Evolutionary conservation across 2,888 invertebrate genomes (phyloP).

Genomic region (Ditula angustiorana): DNA sequence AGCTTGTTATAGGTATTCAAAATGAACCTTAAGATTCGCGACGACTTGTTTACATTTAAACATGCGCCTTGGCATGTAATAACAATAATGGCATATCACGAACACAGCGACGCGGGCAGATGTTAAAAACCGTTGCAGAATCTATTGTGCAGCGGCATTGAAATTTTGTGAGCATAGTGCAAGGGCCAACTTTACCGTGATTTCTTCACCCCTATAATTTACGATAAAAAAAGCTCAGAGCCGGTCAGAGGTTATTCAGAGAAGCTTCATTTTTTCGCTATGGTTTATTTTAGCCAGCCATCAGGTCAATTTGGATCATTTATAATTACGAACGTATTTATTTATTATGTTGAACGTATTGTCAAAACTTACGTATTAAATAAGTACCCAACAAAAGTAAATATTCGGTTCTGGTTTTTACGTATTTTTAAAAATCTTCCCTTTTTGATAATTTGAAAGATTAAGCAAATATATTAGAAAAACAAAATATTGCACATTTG

Average conservation of each 20-base stretch:
- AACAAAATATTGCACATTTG: no score
- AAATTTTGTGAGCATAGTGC: constrained; percentile 49
- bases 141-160: constrained; percentile 65
- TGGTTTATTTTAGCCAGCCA: background rate
- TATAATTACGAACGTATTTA: no score
- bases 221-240: constrained; percentile 40
- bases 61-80: constrained; percentile 49
- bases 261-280: background rate
- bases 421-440: no score
- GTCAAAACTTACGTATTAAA: no score
- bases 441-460: no score
- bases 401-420: no score
- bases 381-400: no score
- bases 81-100: constrained; percentile 62
- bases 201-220: constrained; percentile 71
- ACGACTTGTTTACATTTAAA: constrained; percentile 36
- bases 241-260: constrained; percentile 17
- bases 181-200: constrained; percentile 69
- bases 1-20: constrained; percentile 29
- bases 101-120: constrained; percentile 64
- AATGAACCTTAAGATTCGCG: constrained; percentile 5
- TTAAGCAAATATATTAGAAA: no score
- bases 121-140: constrained; percentile 82
- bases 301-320: no score
- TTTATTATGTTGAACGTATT: no score